Base-by-base conservation (phyloP, 2,888 invertebrate genomes). In the Orthosia gothica region DNA sequence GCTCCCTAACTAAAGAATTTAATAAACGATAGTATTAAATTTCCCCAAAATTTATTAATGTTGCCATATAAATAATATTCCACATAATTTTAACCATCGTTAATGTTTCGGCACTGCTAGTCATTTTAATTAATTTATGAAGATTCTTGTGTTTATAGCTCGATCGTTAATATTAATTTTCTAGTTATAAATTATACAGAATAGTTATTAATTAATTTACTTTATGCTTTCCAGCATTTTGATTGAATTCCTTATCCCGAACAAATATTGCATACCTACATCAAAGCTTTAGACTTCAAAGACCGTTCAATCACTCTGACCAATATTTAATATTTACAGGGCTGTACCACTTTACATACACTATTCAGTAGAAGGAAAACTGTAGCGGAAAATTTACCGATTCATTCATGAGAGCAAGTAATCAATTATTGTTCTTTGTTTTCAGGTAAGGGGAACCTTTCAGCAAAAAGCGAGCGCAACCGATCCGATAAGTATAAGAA, bases 371-470 rank as follows among this genome's bases (percentile, higher is more conserved):
- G 50, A 67, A 65, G 54, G 57, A 74, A 77, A 67, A 70, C 65
- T 63, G 23, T 71, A 45, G 61, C 15, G n/a, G 54, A 59, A 83
- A 76, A 74, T 80, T 69, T 76, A 82, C 78, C 72, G 71, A 80
- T 71, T 86, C 86, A 88, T 89, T 89, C 88, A 87, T 84, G 85
- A 87, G 79, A 84, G 74, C 74, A 80, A 87, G 86, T 91, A 87
- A 89, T 91, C 87, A 89, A 82, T 90, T 89, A 89, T 87, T 86
- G 76, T 92, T 90, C 86, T 91, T 93, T 92, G 90, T 93, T 94
- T 80, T 87, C 93, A 94, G 94, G 94, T 94, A 93, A 94, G 92
- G 85, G 84, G 84, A 79, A 90, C 87, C 85, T 85, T 83, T 86
- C 86, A 80, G 66, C 83, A 76, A 45, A 45, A 23, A 40, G 12